These are phyloP conservation scores for Alosa alosa DNA, from an alignment of 2,113 vertebrate species.

Conservation along the genomic window DNA sequence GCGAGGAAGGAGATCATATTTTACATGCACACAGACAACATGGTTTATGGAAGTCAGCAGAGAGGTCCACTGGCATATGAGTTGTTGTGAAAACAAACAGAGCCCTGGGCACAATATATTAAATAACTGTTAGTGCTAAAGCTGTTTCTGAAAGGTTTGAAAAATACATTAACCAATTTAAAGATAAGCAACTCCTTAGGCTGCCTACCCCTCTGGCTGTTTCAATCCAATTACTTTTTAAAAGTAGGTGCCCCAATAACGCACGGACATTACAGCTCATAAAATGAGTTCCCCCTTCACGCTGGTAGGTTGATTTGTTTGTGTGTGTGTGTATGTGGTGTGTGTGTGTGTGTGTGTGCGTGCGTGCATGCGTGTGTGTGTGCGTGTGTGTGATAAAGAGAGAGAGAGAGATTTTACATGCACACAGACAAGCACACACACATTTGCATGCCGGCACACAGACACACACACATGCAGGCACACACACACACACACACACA, in stretches of 20 bases:
- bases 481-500: too few relatives aligned
- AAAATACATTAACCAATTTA: slow-evolving; percentile 7
- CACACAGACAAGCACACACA: too few relatives aligned
- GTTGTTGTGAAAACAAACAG: slow-evolving; percentile 7
- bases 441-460: too few relatives aligned
- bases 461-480: too few relatives aligned
- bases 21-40: neutral
- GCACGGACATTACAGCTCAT: neutral
- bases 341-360: slow-evolving; percentile 3
- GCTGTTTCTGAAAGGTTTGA: slow-evolving; percentile 10
- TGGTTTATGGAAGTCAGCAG: neutral
- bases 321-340: neutral
- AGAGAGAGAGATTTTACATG: neutral
- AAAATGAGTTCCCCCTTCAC: neutral
- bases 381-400: neutral
- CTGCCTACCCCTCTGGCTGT: neutral
- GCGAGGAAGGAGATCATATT: slow-evolving; percentile 11
- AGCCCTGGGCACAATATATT: neutral
- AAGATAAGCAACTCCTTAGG: neutral
- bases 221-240: neutral
- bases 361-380: neutral
- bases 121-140: slow-evolving; percentile 6
- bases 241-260: neutral
- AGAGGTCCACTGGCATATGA: neutral
- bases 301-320: neutral